Evolutionary conservation across 2,888 invertebrate species (phyloP).

Genomic region (Antheraea yamamai): DNA sequence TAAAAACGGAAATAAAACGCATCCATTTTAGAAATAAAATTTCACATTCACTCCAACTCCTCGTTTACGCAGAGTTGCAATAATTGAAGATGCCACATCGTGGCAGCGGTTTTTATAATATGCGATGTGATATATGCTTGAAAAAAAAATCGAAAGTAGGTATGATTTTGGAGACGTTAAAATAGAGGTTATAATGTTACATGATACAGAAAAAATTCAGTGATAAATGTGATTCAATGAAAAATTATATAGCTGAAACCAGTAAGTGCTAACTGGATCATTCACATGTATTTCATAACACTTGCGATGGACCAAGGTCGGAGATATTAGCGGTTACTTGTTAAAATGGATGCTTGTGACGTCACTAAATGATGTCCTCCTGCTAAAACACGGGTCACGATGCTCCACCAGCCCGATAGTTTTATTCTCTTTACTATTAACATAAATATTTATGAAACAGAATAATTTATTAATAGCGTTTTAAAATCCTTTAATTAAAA

Average conservation of each 20-base stretch:
- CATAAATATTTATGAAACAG: background rate
- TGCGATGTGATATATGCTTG: too few species aligned
- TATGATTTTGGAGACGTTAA: background rate
- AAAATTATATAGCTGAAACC: conserved; percentile 4
- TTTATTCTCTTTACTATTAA: background rate
- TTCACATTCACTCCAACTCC: too few species aligned
- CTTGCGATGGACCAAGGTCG: conserved; percentile 52
- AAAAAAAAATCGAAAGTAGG: too few species aligned
- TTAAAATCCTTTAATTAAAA: background rate
- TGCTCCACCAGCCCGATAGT: background rate
- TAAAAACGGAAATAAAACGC: too few species aligned
- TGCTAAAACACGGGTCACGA: conserved; percentile 64
- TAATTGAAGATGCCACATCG: too few species aligned
- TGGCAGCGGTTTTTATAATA: too few species aligned
- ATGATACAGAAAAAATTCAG: background rate
- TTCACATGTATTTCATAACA: conserved; percentile 39
- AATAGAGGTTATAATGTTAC: background rate
- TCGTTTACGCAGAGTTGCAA: too few species aligned
- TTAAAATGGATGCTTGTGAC: conserved; percentile 48
- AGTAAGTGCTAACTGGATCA: conserved; percentile 30
- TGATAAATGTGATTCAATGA: conserved; percentile 12
- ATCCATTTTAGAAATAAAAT: too few species aligned
- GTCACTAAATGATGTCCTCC: conserved; percentile 41
- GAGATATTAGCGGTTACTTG: conserved; percentile 63
- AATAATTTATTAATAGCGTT: background rate